These are phyloP conservation scores for Microtus pennsylvanicus DNA, from an alignment of 2,113 vertebrate species.

Conservation along the genomic window DNA sequence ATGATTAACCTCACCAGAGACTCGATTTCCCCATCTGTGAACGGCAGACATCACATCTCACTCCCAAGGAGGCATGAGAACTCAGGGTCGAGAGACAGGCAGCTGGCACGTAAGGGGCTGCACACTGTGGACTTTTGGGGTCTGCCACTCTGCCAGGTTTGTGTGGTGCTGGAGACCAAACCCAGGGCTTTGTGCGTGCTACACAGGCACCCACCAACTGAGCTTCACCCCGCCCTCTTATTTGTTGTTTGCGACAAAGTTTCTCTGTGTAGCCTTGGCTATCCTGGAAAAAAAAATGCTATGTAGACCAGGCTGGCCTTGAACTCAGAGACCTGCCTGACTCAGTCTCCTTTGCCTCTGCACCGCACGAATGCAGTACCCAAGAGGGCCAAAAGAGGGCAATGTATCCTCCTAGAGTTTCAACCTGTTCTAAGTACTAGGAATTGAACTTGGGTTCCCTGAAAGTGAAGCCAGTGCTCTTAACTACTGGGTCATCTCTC, in stretches of 20 bases:
- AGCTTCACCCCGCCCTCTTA: too few relatives aligned
- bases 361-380: neutral
- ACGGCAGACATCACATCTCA: neutral
- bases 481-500: neutral
- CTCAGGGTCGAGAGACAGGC: neutral
- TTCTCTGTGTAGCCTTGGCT: neutral
- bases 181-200: neutral
- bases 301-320: neutral
- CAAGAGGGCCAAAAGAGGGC: neutral
- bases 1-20: neutral
- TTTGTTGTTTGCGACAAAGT: neutral
- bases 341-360: neutral
- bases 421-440: neutral
- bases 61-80: neutral
- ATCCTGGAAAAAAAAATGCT: too few relatives aligned
- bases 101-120: neutral
- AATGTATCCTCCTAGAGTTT: neutral
- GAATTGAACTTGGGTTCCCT: neutral
- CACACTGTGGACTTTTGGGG: neutral
- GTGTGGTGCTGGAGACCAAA: neutral
- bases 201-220: neutral
- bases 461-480: neutral
- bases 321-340: neutral
- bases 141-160: neutral
- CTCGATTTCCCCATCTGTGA: slow-evolving; percentile 29